Percentiles rank a stretch among this genome's conserved stretches.
phyloP scores from a whole-genome alignment of 2,888 invertebrate species.

The Apodemia mormo region DNA sequence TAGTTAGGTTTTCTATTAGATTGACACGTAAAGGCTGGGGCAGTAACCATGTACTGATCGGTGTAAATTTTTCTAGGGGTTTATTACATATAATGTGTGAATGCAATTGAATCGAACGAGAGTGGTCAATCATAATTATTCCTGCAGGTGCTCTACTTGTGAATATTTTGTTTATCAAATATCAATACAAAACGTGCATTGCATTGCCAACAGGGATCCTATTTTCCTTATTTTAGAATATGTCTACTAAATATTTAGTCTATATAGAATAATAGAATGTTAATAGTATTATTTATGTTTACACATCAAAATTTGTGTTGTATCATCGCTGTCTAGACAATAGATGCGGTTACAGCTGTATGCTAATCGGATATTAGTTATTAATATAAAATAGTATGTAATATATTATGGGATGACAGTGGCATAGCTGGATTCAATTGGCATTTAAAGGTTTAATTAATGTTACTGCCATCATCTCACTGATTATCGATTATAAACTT shows the following conservation, averaged over 20 bases:
- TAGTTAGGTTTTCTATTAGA: slow-evolving; percentile 19
- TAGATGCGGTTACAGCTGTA: slow-evolving; percentile 7
- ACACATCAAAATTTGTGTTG: slow-evolving; percentile 66
- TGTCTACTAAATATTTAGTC: slow-evolving; percentile 76
- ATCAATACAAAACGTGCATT: slow-evolving; percentile 45
- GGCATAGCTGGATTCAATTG: slow-evolving; percentile 4
- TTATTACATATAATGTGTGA: slow-evolving; percentile 63
- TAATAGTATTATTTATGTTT: slow-evolving; percentile 79
- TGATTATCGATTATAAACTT: neutral
- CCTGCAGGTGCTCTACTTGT: slow-evolving; percentile 60
- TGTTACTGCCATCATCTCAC: slow-evolving; percentile 4
- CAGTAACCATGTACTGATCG: slow-evolving; percentile 71
- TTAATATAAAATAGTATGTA: slow-evolving; percentile 16
- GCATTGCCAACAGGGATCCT: slow-evolving; percentile 62
- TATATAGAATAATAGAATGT: slow-evolving; percentile 72
- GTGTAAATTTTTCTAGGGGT: slow-evolving; percentile 79
- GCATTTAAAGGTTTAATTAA: neutral
- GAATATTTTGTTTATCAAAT: slow-evolving; percentile 49
- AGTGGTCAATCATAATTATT: slow-evolving; percentile 44
- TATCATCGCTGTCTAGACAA: slow-evolving; percentile 9
- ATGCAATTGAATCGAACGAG: slow-evolving; percentile 45
- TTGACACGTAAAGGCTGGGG: slow-evolving; percentile 59
- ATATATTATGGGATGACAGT: slow-evolving; percentile 9
- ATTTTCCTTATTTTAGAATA: slow-evolving; percentile 70
- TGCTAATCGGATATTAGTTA: slow-evolving; percentile 13